Conservation (phyloP, 1,140 invertebrate species). For the Drosophila ficusphila region DNA sequence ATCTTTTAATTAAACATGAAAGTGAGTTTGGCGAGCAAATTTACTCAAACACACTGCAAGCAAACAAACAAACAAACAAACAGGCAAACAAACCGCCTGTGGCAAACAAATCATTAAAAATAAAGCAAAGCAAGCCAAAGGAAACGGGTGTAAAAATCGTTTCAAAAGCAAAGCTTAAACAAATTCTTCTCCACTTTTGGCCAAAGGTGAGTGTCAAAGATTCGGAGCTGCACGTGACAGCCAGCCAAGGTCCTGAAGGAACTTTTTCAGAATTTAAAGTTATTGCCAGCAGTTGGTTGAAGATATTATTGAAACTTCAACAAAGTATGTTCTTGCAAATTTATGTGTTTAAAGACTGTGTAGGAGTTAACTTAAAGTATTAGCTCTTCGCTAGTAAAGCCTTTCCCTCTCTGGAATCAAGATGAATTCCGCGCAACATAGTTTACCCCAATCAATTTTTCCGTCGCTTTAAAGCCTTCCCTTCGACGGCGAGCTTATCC, state of each 20-base stretch:
- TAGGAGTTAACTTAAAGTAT: too few relatives aligned
- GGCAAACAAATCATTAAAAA: constrained; percentile 47
- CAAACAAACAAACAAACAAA: constrained; percentile 39
- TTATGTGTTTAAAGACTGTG: not conserved
- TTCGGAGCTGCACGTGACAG: constrained; percentile 15
- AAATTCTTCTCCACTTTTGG: constrained; percentile 4
- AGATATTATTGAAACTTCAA: not conserved
- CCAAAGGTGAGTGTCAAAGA: constrained; percentile 40
- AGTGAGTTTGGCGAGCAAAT: constrained; percentile 66
- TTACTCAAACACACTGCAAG: constrained; percentile 52
- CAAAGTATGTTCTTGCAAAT: not conserved
- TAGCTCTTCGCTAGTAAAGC: too few relatives aligned
- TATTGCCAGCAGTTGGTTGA: not conserved
- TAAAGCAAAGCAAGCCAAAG: constrained; percentile 20
- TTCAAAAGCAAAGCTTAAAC: constrained; percentile 15
- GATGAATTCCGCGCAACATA: not conserved
- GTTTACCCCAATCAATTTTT: constrained; percentile 2
- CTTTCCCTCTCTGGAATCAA: not conserved
- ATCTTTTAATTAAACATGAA: constrained; percentile 83
- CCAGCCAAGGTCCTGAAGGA: constrained; percentile 5
- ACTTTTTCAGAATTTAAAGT: not conserved
- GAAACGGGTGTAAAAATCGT: constrained; percentile 1
- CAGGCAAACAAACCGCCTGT: constrained; percentile 44
- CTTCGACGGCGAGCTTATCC: constrained; percentile 12
- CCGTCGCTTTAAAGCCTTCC: constrained; percentile 7